Base-by-base conservation (phyloP, 2,888 invertebrate species). In the Keiferia lycopersicella region DNA sequence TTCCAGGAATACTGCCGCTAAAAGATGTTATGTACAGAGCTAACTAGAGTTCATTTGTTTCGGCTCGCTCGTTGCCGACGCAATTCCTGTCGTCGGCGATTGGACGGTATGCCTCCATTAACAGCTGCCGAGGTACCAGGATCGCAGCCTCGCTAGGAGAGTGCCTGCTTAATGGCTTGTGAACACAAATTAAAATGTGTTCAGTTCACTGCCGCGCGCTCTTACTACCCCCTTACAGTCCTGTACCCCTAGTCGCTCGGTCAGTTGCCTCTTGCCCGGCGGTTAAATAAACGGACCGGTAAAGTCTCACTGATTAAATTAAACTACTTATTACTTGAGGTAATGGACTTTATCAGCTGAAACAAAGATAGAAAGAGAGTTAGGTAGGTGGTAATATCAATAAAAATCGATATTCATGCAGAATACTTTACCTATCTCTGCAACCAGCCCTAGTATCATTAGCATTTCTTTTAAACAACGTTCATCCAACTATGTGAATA, bases 161-260 rank as follows among this genome's bases (percentile, higher is more conserved):
- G 34, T 34, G 34, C 57, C 20, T 14, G 62, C 53, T 38, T 53
- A 62, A 62, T 62, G 51, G 51, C 12, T 53, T 22, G 51, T 53
- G 62, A 59, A 20, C 62, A 53, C 62, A 62, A 62, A 62, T 62
- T 62, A 62, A 61, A 62, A 62, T 62, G 62, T 62, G 62, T 62
- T 62, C 62, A 18, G 18, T 62, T 62, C 62, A 18, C 22, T 53
- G 62, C 38, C 38, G 62, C 48, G 26, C 20, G 20, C 61, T 18
- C 34, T 50, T 50, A 61, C 50, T 61, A 61, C 50, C 50, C 18
- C 16, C 48, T 61, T 50, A 48, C 48, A 18, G 30, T 34, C 14
- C 14, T 53, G 51, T 14, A 22, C 51, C 14, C 51, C 51, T 22
- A 14, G 22, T 53, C 26, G 14, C 11, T 6, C 22, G 22, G 22